A percentile compares a stretch with the other conserved stretches of the same genome.
These are phyloP conservation scores for Cryptus viduatorius DNA, from an alignment of 2,888 invertebrate species.

Conservation along the genomic window DNA sequence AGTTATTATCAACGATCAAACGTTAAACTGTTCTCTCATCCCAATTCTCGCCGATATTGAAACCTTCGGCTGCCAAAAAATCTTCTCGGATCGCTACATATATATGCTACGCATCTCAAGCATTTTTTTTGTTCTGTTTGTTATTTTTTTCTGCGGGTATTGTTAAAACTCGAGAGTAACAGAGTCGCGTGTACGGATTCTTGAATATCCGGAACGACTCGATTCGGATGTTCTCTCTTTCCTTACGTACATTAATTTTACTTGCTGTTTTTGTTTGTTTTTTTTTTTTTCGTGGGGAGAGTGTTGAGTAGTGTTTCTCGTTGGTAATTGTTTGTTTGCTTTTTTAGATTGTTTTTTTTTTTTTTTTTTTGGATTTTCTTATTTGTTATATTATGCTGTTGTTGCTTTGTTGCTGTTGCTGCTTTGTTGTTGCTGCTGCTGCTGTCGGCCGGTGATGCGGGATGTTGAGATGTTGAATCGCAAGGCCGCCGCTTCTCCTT, in stretches of 20 bases:
- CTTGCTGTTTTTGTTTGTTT: slow-evolving; percentile 69
- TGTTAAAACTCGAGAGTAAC: slow-evolving; percentile 45
- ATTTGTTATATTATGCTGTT: slow-evolving; percentile 68
- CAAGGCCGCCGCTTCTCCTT: slow-evolving; percentile 73
- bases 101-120: slow-evolving; percentile 1
- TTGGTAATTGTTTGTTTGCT: slow-evolving; percentile 73
- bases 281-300: slow-evolving; percentile 76
- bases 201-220: background rate
- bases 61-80: slow-evolving; percentile 9
- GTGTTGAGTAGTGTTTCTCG: slow-evolving; percentile 80
- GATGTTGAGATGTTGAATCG: slow-evolving; percentile 68
- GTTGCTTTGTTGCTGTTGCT: slow-evolving; percentile 72
- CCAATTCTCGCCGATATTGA: slow-evolving; percentile 14
- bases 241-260: slow-evolving; percentile 73
- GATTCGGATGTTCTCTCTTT: slow-evolving; percentile 66
- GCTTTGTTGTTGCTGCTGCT: slow-evolving; percentile 76
- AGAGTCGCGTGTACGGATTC: slow-evolving; percentile 14
- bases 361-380: slow-evolving; percentile 73
- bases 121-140: slow-evolving; percentile 26
- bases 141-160: slow-evolving; percentile 38
- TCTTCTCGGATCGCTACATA: slow-evolving; percentile 17
- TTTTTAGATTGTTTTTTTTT: slow-evolving; percentile 75
- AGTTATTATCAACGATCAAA: slow-evolving; percentile 54
- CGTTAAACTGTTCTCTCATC: slow-evolving; percentile 19
- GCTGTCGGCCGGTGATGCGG: slow-evolving; percentile 70